Base-by-base conservation (phyloP, 35 echinoderm and acorn worm species). In the Antedon bifida region DNA sequence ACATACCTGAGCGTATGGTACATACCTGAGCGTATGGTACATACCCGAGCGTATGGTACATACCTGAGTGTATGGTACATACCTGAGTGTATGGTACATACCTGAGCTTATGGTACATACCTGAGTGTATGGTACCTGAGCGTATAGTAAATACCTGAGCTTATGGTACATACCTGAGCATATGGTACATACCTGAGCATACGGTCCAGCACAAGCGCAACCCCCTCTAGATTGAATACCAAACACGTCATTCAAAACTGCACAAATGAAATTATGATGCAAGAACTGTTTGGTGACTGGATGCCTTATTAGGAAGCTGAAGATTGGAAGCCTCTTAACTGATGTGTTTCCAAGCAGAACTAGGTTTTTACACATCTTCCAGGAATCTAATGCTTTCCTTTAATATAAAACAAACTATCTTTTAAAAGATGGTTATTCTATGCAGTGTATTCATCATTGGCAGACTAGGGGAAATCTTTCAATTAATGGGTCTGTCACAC, bases 201-300 rank as follows among this genome's bases (percentile, higher is more conserved):
- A 99, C 31, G 95, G 95, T 7, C 95, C 95, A 80, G 95, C 95
- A 79, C 95, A 99, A 0, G 95, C 91, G 86, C 95, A 99, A 0
- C 95, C 95, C 30, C 95, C 95, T 45, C 95, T 81, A 0, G 90
- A 88, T 86, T 99, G 93, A 42, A 90, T 84, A 34, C 93, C 93
- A 86, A 91, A 96, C 9, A 99, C 75, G 86, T 99, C 95, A 46
- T 99, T 99, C 21, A 99, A 46, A 17, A 92, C 73, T 14, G 91
- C 95, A 86, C 90, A 99, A 30, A 92, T 76, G 46, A 99, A 99
- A 74, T 90, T 99, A 79, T 99, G 88, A 75, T 99, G 95, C 11
- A 99, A 76, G 51, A 93, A 88, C 79, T 99, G 95, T 30, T 77
- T 34, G 9, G 90, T 99, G 5, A 74, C 34, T 14, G 95, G 88